These are phyloP conservation scores for Psix sp. DNA, from an alignment of 1,140 invertebrate species.

Conservation along the genomic window DNA sequence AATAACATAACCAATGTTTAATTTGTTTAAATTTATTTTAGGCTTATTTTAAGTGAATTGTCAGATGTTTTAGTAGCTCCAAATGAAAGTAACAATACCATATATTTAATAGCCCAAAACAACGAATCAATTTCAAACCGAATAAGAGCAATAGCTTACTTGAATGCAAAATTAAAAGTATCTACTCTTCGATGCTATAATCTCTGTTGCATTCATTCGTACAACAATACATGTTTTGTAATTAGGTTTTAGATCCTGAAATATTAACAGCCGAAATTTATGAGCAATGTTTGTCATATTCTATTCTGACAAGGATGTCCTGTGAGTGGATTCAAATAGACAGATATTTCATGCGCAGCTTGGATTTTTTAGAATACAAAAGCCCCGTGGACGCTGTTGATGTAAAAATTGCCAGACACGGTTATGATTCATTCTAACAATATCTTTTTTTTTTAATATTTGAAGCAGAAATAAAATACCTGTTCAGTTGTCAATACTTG, in stretches of 20 bases:
- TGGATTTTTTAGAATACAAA: slow-evolving; percentile 37
- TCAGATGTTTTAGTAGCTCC: slow-evolving; percentile 20
- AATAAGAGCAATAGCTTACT: background rate
- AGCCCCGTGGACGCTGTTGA: slow-evolving; percentile 14
- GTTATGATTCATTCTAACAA: slow-evolving; percentile 9
- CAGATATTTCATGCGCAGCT: slow-evolving; percentile 21
- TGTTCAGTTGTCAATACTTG: no score
- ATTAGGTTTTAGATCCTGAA: slow-evolving; percentile 31
- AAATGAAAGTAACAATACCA: slow-evolving; percentile 18
- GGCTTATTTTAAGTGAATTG: slow-evolving; percentile 15
- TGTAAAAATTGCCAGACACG: slow-evolving; percentile 11
- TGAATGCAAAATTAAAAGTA: slow-evolving; percentile 15
- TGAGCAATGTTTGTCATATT: slow-evolving; percentile 29
- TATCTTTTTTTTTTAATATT: background rate
- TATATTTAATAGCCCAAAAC: slow-evolving; percentile 13
- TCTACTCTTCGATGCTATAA: background rate
- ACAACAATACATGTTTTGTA: background rate
- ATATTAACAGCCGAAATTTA: slow-evolving; percentile 31
- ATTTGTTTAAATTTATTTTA: slow-evolving; percentile 5
- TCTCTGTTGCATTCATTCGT: slow-evolving; percentile 5
- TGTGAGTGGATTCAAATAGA: slow-evolving; percentile 38
- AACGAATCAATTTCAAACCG: background rate
- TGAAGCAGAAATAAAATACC: background rate
- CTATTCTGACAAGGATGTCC: slow-evolving; percentile 21
- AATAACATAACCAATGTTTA: background rate